Evolutionary conservation across 2,888 invertebrate genomes (phyloP).

Genomic region (Caenorhabditis macrosperma): DNA sequence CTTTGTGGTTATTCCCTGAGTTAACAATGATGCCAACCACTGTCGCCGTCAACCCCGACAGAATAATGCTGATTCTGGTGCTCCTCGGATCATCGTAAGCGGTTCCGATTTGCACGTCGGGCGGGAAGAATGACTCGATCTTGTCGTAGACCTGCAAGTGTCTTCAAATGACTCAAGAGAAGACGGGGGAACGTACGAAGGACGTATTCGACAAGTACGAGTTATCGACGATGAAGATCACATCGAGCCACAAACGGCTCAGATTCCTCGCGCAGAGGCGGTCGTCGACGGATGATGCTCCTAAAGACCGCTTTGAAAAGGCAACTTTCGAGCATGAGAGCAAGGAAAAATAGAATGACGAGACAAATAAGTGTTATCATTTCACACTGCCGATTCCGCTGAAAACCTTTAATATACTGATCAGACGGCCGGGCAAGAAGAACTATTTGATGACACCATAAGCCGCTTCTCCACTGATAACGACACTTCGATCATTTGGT

Average conservation of each 20-base stretch:
- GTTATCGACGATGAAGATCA: conserved; percentile 4
- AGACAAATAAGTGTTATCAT: no score
- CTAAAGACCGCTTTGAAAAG: background rate
- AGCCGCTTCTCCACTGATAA: background rate
- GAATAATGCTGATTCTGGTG: conserved; percentile 5
- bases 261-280: background rate
- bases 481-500: no score
- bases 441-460: no score
- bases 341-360: no score
- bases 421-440: no score
- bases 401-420: no score
- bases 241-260: background rate
- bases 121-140: background rate
- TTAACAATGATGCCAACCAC: background rate
- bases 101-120: conserved; percentile 6
- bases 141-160: background rate
- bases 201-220: background rate
- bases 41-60: background rate
- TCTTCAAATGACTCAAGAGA: background rate
- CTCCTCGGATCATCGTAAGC: conserved; percentile 21
- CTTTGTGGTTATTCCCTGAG: no score
- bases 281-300: background rate
- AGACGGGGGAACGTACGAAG: background rate
- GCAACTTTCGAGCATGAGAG: background rate
- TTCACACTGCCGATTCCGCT: no score